Evolutionary conservation across 2,113 vertebrate species (phyloP).

Genomic region (Cebus imitator): DNA sequence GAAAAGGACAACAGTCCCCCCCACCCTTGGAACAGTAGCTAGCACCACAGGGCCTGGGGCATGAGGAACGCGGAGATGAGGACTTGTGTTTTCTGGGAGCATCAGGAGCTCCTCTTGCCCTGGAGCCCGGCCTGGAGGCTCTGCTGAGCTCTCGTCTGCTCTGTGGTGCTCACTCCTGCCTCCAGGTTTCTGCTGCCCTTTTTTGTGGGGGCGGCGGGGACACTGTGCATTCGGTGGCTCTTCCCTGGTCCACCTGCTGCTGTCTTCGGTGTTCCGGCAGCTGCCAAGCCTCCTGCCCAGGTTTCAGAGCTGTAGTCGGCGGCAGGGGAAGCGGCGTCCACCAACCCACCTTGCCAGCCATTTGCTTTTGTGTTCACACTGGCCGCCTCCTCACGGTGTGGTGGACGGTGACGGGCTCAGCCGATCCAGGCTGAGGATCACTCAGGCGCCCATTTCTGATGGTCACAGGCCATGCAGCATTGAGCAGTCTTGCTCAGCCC

Average conservation of each 20-base stretch:
- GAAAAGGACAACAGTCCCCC: neutral
- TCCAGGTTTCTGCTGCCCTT: neutral
- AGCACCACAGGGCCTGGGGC: neutral
- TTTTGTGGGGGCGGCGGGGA: accelerated
- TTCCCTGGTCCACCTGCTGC: accelerated
- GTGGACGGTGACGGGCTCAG: neutral
- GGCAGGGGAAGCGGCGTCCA: neutral
- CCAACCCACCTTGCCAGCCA: accelerated
- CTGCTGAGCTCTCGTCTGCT: neutral
- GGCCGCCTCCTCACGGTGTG: neutral
- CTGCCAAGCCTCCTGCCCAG: accelerated
- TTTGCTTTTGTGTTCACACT: too few relatives aligned
- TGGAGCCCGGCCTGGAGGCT: neutral
- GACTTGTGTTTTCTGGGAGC: too few relatives aligned
- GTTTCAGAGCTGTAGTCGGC: neutral
- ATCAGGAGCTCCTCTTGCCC: neutral
- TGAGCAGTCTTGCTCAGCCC: neutral
- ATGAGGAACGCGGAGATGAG: neutral
- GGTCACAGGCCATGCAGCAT: neutral
- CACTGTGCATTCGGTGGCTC: accelerated
- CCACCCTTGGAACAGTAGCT: neutral
- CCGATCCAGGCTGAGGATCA: neutral
- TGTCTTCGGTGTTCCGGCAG: neutral
- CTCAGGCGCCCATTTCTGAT: neutral
- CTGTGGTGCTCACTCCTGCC: neutral